Evolutionary conservation across 2,113 vertebrate species (phyloP).

Genomic region (Rhinichthys klamathensis): DNA sequence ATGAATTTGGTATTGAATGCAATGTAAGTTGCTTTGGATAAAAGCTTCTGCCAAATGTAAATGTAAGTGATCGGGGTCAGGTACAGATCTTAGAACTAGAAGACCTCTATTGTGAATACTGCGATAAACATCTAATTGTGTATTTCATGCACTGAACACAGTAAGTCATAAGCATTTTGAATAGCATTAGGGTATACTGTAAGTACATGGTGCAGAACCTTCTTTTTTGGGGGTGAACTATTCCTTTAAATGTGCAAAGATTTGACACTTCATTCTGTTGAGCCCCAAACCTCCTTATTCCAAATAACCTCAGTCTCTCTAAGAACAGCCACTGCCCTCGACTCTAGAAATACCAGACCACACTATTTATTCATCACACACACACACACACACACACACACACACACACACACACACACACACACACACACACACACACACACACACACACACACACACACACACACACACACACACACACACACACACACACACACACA

Average conservation of each 20-base stretch:
- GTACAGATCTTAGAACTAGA: background rate
- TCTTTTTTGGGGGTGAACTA: background rate
- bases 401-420: background rate
- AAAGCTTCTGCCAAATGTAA: too few relatives aligned
- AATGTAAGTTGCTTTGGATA: too few relatives aligned
- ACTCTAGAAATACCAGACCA: conserved; percentile 35
- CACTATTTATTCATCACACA: conserved; percentile 2
- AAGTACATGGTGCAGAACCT: background rate
- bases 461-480: too few relatives aligned
- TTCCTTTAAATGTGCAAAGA: background rate
- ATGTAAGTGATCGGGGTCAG: too few relatives aligned
- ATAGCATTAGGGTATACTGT: background rate
- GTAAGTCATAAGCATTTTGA: background rate
- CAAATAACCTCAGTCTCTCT: background rate
- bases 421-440: background rate
- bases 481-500: conserved; percentile 58
- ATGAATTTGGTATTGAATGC: too few relatives aligned
- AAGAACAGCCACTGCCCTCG: background rate
- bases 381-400: conserved; percentile 55
- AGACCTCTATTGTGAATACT: background rate
- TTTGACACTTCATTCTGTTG: background rate
- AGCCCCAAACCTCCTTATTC: background rate
- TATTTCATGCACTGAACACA: background rate
- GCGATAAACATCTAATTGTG: background rate
- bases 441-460: too few relatives aligned